These are phyloP conservation scores for Amphipoea oculea DNA, from an alignment of 2,888 invertebrate genomes.

Conservation along the genomic window DNA sequence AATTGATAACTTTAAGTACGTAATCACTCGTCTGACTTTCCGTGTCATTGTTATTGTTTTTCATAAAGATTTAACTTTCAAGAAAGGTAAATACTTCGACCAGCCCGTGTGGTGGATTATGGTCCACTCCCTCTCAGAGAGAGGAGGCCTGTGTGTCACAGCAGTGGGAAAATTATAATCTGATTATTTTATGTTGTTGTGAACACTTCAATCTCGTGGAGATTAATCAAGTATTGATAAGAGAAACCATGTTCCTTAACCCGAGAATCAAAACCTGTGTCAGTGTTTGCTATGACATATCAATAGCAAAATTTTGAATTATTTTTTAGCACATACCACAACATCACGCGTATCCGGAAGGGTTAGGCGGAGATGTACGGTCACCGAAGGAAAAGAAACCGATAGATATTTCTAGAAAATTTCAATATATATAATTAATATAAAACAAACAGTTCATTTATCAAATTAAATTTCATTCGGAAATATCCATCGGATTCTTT, in stretches of 20 bases:
- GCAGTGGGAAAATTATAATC: no score
- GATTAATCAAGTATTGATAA: neutral
- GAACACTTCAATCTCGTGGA: constrained; percentile 11
- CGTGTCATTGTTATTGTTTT: constrained; percentile 24
- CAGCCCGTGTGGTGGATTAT: neutral
- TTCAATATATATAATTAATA: no score
- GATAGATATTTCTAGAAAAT: no score
- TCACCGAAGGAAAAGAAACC: no score
- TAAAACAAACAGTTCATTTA: no score
- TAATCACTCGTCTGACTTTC: constrained; percentile 21
- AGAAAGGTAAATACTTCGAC: constrained; percentile 18
- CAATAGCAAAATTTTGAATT: neutral
- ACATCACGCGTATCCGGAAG: neutral
- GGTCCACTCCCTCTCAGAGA: neutral
- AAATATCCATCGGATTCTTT: no score
- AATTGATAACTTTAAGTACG: constrained; percentile 39
- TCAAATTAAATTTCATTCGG: no score
- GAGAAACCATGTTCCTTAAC: no score
- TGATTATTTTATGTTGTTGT: no score
- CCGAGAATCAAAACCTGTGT: neutral
- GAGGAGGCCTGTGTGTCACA: neutral
- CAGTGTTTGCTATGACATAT: neutral
- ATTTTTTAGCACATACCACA: neutral
- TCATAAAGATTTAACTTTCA: constrained; percentile 18
- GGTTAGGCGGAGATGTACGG: neutral